phyloP scores from a whole-genome alignment of 2,888 invertebrate genomes.

The Carcina quercana region DNA sequence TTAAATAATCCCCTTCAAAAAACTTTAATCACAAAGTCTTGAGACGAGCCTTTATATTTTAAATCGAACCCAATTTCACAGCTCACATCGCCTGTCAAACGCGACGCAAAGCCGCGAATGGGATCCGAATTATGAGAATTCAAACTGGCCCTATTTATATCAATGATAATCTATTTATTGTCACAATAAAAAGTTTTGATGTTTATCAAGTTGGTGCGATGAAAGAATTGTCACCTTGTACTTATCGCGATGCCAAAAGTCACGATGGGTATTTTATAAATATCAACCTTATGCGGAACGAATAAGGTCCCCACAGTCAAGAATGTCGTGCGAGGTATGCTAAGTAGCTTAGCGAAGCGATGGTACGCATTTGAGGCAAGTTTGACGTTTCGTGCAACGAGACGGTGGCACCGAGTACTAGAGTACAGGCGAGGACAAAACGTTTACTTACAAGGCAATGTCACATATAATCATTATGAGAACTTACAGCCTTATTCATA shows the following conservation, averaged over 20 bases:
- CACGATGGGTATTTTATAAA: slow-evolving; percentile 26
- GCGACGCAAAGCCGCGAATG: slow-evolving; percentile 68
- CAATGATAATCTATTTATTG: slow-evolving; percentile 72
- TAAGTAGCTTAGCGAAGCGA: slow-evolving; percentile 65
- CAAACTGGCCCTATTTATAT: slow-evolving; percentile 70
- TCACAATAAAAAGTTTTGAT: slow-evolving; percentile 69
- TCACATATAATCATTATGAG: no score
- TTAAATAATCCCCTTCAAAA: slow-evolving; percentile 55
- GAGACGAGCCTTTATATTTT: slow-evolving; percentile 62
- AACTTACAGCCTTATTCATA: no score
- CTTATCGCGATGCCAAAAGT: slow-evolving; percentile 68
- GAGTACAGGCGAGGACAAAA: slow-evolving; percentile 32
- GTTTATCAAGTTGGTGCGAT: slow-evolving; percentile 62
- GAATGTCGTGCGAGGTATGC: slow-evolving; percentile 38
- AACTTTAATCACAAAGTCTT: slow-evolving; percentile 53
- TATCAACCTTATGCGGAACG: slow-evolving; percentile 17
- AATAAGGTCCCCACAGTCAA: slow-evolving; percentile 32
- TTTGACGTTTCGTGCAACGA: slow-evolving; percentile 59
- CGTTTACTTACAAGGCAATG: no score
- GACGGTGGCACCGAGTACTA: slow-evolving; percentile 37
- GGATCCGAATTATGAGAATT: slow-evolving; percentile 60
- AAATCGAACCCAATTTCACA: slow-evolving; percentile 71
- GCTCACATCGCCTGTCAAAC: slow-evolving; percentile 69
- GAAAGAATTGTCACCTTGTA: slow-evolving; percentile 69
- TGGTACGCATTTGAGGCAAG: slow-evolving; percentile 50